Base-by-base conservation (phyloP, 2,888 invertebrate genomes). In the Invenusta paracnida region DNA sequence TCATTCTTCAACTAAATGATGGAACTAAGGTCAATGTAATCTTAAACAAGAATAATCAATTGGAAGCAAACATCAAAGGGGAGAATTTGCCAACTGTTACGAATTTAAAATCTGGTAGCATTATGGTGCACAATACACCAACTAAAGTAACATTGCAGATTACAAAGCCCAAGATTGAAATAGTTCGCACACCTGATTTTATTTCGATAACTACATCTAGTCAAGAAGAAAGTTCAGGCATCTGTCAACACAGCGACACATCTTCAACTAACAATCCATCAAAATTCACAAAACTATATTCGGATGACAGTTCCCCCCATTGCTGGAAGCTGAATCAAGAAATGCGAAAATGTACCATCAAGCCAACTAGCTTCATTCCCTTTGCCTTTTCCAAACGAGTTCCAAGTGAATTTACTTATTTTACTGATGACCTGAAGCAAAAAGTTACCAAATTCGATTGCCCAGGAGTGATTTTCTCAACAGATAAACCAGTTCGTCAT, bases 401-500 rank as follows among this genome's bases (percentile, higher is more conserved):
- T 25, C 23, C 73, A 13, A 23, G 11, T 25, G 27, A 73, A 23
- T 13, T 73, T 13, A 73, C 73, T 23, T 73, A 73, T 25, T 23
- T 73, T 2, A 73, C 73, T 5, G 27, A 73, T 13, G 17, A 73
- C 2, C 25, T 73, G 73, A 73, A 73, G 27, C 17, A 73, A 73
- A 73, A 25, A 73, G 2, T 73, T 73, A 73, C 17, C 25, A 73
- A 73, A 73, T 73, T 23, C 27, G 25, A 2, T 25, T 73, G 73
- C 27, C 73, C 73, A 13, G 73, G 73, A 25, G 73, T 73, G 5
- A 73, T 73, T n/a, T 73, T 73, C 25, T 73, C 73, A 73, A 73
- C 25, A n/a, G 23, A 73, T 25, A 73, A 73, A 73, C 73, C 73
- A 5, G 25, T 73, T 73, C 73, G 5, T 25, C 73, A 73, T 13